A percentile compares a stretch with the other conserved stretches of the same genome.
phyloP scores from a whole-genome alignment of 2,888 invertebrate genomes.

The Gnatocerus cornutus region DNA sequence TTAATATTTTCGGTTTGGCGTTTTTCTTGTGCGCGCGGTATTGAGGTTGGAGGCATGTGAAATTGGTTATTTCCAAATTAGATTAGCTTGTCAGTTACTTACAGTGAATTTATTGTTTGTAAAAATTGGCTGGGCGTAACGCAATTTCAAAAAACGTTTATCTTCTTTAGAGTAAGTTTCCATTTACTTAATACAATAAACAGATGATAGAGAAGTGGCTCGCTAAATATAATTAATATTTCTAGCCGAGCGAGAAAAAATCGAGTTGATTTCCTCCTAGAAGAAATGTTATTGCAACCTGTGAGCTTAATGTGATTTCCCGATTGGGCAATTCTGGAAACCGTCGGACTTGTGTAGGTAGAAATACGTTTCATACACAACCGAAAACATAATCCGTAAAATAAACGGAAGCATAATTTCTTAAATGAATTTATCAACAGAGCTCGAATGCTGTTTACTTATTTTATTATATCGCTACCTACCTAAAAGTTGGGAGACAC shows the following conservation, averaged over 20 bases:
- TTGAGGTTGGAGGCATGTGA: slow-evolving; percentile 15
- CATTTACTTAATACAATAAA: no score
- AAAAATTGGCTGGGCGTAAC: slow-evolving; percentile 14
- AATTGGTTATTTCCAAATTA: slow-evolving; percentile 28
- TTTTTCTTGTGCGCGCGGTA: slow-evolving; percentile 6
- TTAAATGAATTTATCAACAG: slow-evolving; percentile 44
- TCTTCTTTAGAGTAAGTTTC: slow-evolving; percentile 8
- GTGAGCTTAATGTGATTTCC: slow-evolving; percentile 26
- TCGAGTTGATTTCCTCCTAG: no score
- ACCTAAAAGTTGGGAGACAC: slow-evolving; percentile 36
- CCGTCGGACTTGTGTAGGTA: background rate
- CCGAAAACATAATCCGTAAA: slow-evolving; percentile 25
- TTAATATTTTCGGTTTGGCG: slow-evolving; percentile 5
- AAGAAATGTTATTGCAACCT: background rate
- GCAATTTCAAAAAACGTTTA: slow-evolving; percentile 7
- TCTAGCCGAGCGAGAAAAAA: background rate
- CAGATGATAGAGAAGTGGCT: no score
- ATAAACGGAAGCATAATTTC: slow-evolving; percentile 41
- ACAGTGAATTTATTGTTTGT: slow-evolving; percentile 22
- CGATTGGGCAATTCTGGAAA: slow-evolving; percentile 19
- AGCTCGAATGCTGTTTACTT: slow-evolving; percentile 40
- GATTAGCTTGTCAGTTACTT: slow-evolving; percentile 21
- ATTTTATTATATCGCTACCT: slow-evolving; percentile 43
- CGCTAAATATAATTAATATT: no score
- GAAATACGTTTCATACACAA: slow-evolving; percentile 20